Conservation (phyloP, 2,113 vertebrate genomes). For the Arvicanthis niloticus region DNA sequence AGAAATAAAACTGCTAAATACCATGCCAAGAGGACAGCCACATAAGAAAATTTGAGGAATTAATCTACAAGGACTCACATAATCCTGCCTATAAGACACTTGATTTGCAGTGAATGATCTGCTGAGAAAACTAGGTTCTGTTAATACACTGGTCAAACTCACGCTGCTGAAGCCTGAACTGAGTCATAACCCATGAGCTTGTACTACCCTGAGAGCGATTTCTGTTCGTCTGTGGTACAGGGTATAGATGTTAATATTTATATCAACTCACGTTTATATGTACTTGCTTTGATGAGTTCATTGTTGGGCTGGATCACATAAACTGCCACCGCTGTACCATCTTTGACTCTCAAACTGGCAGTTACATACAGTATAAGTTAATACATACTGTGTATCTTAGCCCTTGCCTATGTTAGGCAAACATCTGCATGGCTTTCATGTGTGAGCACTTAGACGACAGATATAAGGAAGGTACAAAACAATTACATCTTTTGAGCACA, state of each 20-base stretch:
- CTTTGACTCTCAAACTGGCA: slow-evolving; percentile 3
- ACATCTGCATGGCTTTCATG: not conserved
- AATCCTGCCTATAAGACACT: not conserved
- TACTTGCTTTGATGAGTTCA: slow-evolving; percentile 3
- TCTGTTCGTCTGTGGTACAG: not conserved
- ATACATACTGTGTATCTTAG: not conserved
- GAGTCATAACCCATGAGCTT: not conserved
- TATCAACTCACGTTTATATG: not conserved
- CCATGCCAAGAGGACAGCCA: not conserved
- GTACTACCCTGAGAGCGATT: not conserved
- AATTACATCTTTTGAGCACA: not conserved
- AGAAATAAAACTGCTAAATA: not conserved
- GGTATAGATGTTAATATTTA: not conserved
- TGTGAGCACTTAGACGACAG: not conserved
- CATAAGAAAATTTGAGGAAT: not conserved
- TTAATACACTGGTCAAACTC: not conserved
- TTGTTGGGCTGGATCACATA: not conserved
- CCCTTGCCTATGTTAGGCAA: not conserved
- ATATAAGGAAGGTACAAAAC: not conserved
- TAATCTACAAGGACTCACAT: not conserved
- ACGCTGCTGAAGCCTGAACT: too few relatives aligned
- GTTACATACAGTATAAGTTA: not conserved
- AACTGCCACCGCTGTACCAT: not conserved
- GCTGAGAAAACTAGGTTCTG: not conserved
- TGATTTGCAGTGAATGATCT: not conserved